A percentile compares a stretch with the other conserved stretches of the same genome.
phyloP scores from a whole-genome alignment of 2,888 invertebrate species.

The Polylopha cassiicola region DNA sequence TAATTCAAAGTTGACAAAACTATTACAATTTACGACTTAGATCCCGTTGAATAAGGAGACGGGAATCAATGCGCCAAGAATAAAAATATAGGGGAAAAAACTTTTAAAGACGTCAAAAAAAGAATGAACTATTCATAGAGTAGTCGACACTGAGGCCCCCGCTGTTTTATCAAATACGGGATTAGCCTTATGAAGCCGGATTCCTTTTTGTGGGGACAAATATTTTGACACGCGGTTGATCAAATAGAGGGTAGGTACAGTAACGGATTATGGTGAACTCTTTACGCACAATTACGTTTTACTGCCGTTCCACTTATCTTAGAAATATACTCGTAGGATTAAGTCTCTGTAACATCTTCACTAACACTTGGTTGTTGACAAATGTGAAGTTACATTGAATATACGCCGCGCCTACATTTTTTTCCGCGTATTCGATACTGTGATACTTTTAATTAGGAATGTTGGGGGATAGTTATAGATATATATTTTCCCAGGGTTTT shows the following conservation, averaged over 20 bases:
- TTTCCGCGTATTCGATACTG: too few relatives aligned
- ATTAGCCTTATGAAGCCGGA: constrained; percentile 61
- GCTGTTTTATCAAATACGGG: constrained; percentile 73
- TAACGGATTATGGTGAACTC: constrained; percentile 51
- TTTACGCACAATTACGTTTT: constrained; percentile 41
- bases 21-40: constrained; percentile 64
- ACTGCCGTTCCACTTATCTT: constrained; percentile 34
- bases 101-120: constrained; percentile 61
- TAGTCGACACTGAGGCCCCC: constrained; percentile 54
- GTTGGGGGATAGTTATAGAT: too few relatives aligned
- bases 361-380: not conserved
- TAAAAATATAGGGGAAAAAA: constrained; percentile 55
- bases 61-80: constrained; percentile 71
- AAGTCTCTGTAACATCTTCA: not conserved
- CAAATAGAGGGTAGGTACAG: constrained; percentile 52
- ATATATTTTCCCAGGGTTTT: too few relatives aligned
- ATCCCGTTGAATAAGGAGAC: constrained; percentile 72
- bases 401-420: too few relatives aligned
- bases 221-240: constrained; percentile 65
- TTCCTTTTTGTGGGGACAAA: constrained; percentile 59
- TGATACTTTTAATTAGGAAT: too few relatives aligned
- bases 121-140: constrained; percentile 61
- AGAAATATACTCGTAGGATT: constrained; percentile 3
- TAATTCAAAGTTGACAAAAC: constrained; percentile 73
- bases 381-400: too few relatives aligned